Conservation (phyloP, 2,113 vertebrate species). For the Bos indicus region DNA sequence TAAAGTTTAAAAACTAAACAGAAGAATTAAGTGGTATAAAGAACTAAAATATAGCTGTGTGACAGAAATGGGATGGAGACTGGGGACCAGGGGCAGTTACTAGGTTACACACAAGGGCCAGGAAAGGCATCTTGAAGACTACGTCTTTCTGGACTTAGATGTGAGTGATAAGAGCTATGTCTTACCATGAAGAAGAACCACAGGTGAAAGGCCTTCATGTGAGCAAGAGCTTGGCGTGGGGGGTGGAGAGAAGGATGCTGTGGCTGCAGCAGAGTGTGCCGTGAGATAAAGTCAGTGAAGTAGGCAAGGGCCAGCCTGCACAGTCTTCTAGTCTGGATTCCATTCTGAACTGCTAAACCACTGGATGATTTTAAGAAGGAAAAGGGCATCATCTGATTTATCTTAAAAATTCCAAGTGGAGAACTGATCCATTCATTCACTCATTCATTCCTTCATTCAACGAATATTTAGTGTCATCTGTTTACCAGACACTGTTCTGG, state of each 20-base stretch:
- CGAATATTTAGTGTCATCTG: not conserved
- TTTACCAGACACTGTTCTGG: not conserved
- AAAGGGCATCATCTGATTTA: not conserved
- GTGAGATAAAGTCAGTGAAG: not conserved
- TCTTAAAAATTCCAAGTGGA: not conserved
- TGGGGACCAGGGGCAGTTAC: fast-evolving
- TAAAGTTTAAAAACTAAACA: not conserved
- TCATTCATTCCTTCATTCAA: not conserved
- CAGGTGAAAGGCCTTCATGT: not conserved
- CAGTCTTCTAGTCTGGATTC: not conserved
- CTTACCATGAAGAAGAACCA: not conserved
- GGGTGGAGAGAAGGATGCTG: not conserved
- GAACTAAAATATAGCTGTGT: not conserved
- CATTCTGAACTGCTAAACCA: not conserved
- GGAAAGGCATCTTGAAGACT: not conserved
- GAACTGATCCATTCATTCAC: not conserved
- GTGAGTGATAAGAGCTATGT: not conserved
- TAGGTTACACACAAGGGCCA: not conserved
- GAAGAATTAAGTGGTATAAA: not conserved
- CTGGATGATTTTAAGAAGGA: not conserved
- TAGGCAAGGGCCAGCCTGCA: not conserved
- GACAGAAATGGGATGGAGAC: not conserved
- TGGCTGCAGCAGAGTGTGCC: not conserved
- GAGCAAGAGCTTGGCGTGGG: not conserved
- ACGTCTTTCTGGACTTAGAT: not conserved